phyloP scores from a whole-genome alignment of 2,888 invertebrate genomes.

The Prostheceraeus crozeri region DNA sequence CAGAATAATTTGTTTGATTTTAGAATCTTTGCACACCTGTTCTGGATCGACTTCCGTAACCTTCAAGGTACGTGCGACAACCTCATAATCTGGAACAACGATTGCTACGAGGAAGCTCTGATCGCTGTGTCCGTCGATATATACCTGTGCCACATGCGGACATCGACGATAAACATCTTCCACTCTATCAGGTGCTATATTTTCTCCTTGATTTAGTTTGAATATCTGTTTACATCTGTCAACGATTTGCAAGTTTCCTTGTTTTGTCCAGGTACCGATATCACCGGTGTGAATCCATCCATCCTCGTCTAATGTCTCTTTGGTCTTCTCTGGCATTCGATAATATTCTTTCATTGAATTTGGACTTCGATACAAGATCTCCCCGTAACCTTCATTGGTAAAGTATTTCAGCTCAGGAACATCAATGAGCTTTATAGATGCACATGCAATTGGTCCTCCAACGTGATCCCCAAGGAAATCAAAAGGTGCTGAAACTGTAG shows the following conservation, averaged over 20 bases:
- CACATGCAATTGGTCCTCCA: constrained; percentile 87
- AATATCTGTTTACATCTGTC: constrained; percentile 97
- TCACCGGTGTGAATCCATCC: constrained; percentile 76
- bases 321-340: constrained; percentile 83
- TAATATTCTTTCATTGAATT: constrained; percentile 89
- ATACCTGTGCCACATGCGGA: constrained; percentile 87
- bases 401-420: constrained; percentile 98
- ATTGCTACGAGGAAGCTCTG: constrained; percentile 70
- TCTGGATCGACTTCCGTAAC: constrained; percentile 59
- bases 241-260: constrained; percentile 87
- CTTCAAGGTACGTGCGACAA: too few relatives aligned
- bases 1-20: constrained; percentile 76
- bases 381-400: too few relatives aligned
- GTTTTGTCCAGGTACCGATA: constrained; percentile 89
- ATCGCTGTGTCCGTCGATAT: constrained; percentile 89
- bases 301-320: constrained; percentile 63
- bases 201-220: constrained; percentile 85
- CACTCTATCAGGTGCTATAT: constrained; percentile 96
- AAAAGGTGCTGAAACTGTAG: constrained; percentile 48
- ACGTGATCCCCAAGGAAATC: constrained; percentile 64
- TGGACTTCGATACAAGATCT: too few relatives aligned
- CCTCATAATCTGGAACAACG: constrained; percentile 87
- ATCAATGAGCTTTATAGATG: constrained; percentile 84
- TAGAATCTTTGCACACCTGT: constrained; percentile 55
- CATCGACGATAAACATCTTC: constrained; percentile 88